Percentiles rank a stretch among this genome's conserved stretches.
These are phyloP conservation scores for Nematolebias whitei DNA, from an alignment of 2,113 vertebrate genomes.

Conservation along the genomic window DNA sequence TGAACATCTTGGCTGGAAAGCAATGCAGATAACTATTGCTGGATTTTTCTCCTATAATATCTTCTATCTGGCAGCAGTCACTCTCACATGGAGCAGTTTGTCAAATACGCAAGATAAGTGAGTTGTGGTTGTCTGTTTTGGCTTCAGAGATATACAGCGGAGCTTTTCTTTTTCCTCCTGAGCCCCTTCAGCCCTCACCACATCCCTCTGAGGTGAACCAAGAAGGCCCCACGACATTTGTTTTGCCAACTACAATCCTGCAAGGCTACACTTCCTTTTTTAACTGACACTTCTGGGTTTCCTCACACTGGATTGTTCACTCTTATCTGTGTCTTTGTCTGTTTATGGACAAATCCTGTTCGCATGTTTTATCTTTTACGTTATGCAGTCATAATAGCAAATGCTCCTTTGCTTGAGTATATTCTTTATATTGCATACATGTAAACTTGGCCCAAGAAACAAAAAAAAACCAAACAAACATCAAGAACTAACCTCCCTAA, in stretches of 20 bases:
- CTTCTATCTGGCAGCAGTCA: background rate
- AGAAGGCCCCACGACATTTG: conserved; percentile 1
- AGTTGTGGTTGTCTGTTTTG: background rate
- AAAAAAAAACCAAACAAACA: no score
- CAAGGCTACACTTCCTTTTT: conserved; percentile 11
- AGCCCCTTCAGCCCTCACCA: conserved; percentile 12
- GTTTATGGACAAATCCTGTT: background rate
- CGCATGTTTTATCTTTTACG: background rate
- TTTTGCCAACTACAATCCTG: background rate
- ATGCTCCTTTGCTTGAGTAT: no score
- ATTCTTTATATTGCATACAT: no score
- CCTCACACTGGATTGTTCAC: background rate
- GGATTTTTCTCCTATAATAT: background rate
- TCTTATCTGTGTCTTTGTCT: background rate
- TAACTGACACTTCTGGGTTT: conserved; percentile 2
- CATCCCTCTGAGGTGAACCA: conserved; percentile 11
- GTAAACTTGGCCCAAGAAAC: no score
- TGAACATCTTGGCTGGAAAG: background rate
- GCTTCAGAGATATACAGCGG: background rate
- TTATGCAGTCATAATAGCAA: no score
- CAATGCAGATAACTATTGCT: background rate
- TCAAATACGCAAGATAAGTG: background rate
- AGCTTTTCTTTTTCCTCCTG: conserved; percentile 1
- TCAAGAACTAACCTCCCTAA: no score
- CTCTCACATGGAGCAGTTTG: background rate